Evolutionary conservation across 2,888 invertebrate genomes (phyloP), one percentile per base, ranked within the genome.

Genomic region (Sphaeridia pumilis): DNA sequence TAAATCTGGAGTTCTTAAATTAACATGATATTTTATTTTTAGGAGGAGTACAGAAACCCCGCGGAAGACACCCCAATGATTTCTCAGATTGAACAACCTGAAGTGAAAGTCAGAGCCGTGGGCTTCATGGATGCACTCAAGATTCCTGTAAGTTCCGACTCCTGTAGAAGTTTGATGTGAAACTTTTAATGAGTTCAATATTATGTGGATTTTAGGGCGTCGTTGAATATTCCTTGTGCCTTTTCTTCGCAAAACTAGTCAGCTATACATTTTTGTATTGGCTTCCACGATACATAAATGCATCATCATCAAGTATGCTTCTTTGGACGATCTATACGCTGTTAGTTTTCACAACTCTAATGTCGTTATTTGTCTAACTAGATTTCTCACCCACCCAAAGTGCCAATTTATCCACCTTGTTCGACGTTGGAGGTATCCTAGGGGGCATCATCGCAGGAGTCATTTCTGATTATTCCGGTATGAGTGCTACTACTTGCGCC

Each of bases 241-340:
- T 95, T 36, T 95, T 95, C 73, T 95, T 95, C 72, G 87, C 93
- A 14, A 97, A 97, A 72, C 78, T 95, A 35, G 94, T 95, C 67
- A 89, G 89, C 70, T 95, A 97, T 69, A 95, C 94, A 55, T 95
- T 95, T 74, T 78, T 95, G 46, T 95, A 87, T 70, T 97, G 95
- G 95, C 75, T 97, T 67, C 95, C 95, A 22, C 71, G 83, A 3
- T 95, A 93, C 67, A 89, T 97, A 55, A 80, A 82, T 57, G 76
- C 78, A 44, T 83, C 86, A 42, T 38, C 38, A 7, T 5, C 38
- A 38, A 17, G 38, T 38, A 38, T 12, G 1, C 22, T 25, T 14
- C 24, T 34, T 48, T 21, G 31, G 5, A 24, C 3, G 4, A 27
- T 46, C 31, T n/a, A 17, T 34, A 42, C 43, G 17, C 25, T 45